Conservation (phyloP, 2,797 vertebrate species). For the Anguilla anguilla region DNA sequence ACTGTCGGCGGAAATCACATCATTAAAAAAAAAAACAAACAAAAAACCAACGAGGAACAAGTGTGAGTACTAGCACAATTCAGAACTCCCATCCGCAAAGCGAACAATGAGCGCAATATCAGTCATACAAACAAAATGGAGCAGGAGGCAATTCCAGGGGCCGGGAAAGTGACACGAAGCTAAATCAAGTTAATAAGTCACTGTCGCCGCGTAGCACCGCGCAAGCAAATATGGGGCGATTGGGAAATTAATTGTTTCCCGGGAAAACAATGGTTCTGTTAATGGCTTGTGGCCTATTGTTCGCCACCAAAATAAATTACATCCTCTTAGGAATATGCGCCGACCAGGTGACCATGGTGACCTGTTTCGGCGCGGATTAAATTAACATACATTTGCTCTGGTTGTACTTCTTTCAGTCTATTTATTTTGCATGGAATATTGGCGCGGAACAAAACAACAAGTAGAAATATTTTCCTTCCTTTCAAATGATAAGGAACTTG, state of each 20-base stretch:
- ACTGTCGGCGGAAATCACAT: background rate
- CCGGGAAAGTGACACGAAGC: slow-evolving; percentile 14
- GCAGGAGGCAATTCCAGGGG: slow-evolving; percentile 49
- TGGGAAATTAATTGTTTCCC: slow-evolving; percentile 9
- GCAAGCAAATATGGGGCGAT: background rate
- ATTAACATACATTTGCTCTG: background rate
- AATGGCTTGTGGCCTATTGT: slow-evolving; percentile 15
- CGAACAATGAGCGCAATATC: slow-evolving; percentile 56
- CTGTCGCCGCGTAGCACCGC: background rate
- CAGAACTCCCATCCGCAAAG: slow-evolving; percentile 50
- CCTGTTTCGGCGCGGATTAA: slow-evolving; percentile 7
- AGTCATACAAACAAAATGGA: slow-evolving; percentile 56
- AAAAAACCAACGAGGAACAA: slow-evolving; percentile 42
- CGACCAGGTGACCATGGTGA: background rate
- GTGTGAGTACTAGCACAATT: slow-evolving; percentile 66
- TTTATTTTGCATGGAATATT: background rate
- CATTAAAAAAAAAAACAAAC: background rate
- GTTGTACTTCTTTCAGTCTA: background rate
- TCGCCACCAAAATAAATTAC: slow-evolving; percentile 6
- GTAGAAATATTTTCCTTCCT: background rate
- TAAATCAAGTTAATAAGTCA: slow-evolving; percentile 46
- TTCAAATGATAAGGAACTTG: background rate
- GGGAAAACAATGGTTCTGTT: background rate
- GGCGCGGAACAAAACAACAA: background rate
- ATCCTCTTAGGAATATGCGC: background rate